Conservation (phyloP, 2,888 invertebrate genomes). For the Cantharis rustica region DNA sequence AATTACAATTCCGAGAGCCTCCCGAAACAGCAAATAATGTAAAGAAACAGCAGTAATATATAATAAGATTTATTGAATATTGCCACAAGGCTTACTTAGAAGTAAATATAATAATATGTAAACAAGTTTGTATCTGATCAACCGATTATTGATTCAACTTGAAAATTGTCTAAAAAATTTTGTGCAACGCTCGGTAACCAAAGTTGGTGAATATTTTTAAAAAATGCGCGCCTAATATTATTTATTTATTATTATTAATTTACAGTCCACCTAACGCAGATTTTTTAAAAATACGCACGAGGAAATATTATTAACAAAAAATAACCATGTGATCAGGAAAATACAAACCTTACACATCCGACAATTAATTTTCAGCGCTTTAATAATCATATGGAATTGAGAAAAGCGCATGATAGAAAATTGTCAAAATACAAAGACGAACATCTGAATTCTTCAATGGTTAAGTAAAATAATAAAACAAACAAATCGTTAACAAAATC, state of each 20-base stretch:
- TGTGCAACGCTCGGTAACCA: constrained; percentile 17
- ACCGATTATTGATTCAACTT: constrained; percentile 30
- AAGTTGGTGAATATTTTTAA: not conserved
- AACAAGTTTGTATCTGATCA: constrained; percentile 37
- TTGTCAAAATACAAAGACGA: constrained; percentile 35
- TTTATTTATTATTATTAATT: constrained; percentile 2
- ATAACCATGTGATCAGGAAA: constrained; percentile 30
- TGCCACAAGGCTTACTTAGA: constrained; percentile 38
- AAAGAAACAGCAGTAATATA: constrained; percentile 14
- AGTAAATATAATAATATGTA: constrained; percentile 36
- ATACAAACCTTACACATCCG: constrained; percentile 34
- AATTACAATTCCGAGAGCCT: not conserved
- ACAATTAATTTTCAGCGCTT: constrained; percentile 33
- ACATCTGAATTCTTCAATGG: constrained; percentile 31
- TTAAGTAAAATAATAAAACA: constrained; percentile 22
- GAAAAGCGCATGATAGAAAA: constrained; percentile 30
- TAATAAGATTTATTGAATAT: constrained; percentile 37
- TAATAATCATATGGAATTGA: constrained; percentile 21
- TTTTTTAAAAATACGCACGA: not conserved
- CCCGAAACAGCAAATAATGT: not conserved
- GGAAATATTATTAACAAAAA: constrained; percentile 7
- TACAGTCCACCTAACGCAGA: not conserved
- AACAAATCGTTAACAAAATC: constrained; percentile 8
- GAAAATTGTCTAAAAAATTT: constrained; percentile 13
- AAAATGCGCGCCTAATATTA: not conserved